These are phyloP conservation scores for Steatornis caripensis DNA, from an alignment of 2,113 vertebrate genomes.

Conservation along the genomic window DNA sequence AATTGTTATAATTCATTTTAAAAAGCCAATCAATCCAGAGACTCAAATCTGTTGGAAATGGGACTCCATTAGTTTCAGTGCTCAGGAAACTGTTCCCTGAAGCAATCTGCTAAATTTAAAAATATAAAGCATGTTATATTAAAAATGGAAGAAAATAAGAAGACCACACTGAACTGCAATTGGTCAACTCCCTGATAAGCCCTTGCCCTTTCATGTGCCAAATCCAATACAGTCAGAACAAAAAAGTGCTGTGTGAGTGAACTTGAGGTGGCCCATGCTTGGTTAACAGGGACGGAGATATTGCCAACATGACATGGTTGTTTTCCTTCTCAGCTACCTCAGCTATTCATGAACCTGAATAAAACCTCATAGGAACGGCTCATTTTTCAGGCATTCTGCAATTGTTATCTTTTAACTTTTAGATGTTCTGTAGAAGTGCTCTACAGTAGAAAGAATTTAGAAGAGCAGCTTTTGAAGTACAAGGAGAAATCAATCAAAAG, in stretches of 20 bases:
- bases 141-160: neutral
- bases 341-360: neutral
- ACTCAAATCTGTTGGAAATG: neutral
- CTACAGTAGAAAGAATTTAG: neutral
- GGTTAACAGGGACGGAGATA: neutral
- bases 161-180: neutral
- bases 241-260: neutral
- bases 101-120: neutral
- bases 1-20: neutral
- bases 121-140: neutral
- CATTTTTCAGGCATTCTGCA: neutral
- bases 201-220: neutral
- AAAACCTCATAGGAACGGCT: neutral
- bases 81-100: neutral
- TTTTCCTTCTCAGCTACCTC: neutral
- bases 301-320: neutral
- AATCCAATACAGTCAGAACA: neutral
- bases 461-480: neutral
- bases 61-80: neutral
- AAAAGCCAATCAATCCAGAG: neutral
- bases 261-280: neutral
- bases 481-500: neutral
- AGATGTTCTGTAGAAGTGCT: neutral
- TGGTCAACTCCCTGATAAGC: neutral
- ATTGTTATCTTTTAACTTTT: neutral